Conservation (phyloP, 2,888 invertebrate species). For the Synergus gifuensis region DNA sequence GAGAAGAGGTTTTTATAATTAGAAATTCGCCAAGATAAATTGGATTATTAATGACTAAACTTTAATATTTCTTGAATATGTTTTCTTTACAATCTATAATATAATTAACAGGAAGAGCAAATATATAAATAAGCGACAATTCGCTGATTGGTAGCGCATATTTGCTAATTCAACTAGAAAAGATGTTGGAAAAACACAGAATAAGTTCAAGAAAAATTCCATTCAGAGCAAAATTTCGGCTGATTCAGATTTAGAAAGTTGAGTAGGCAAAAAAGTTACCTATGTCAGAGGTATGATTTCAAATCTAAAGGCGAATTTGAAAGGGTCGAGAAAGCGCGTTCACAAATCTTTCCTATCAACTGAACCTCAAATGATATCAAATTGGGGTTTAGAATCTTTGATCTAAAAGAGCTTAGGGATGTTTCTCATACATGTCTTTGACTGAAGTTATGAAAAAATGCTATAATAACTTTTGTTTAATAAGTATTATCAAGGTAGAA, state of each 20-base stretch:
- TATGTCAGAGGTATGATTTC: not conserved
- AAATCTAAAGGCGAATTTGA: not conserved
- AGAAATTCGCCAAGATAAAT: not conserved
- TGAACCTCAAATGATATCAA: slow-evolving; percentile 14
- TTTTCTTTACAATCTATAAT: too few relatives aligned
- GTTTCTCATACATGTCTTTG: not conserved
- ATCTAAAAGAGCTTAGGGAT: not conserved
- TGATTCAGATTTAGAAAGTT: too few relatives aligned
- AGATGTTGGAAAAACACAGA: too few relatives aligned
- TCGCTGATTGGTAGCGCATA: too few relatives aligned
- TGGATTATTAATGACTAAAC: not conserved
- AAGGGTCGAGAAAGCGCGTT: not conserved
- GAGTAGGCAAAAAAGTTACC: slow-evolving; percentile 1
- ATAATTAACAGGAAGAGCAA: too few relatives aligned
- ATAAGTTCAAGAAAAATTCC: too few relatives aligned
- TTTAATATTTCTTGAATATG: not conserved
- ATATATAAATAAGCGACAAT: too few relatives aligned
- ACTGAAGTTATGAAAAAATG: not conserved
- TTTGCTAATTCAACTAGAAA: too few relatives aligned
- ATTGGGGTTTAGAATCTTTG: not conserved
- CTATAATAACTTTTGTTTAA: not conserved
- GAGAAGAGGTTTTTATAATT: not conserved
- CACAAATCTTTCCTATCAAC: not conserved
- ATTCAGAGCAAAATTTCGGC: too few relatives aligned
- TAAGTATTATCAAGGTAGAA: too few relatives aligned